These are phyloP conservation scores for Aphidius gifuensis DNA, from an alignment of 1,140 invertebrate genomes.

Conservation along the genomic window DNA sequence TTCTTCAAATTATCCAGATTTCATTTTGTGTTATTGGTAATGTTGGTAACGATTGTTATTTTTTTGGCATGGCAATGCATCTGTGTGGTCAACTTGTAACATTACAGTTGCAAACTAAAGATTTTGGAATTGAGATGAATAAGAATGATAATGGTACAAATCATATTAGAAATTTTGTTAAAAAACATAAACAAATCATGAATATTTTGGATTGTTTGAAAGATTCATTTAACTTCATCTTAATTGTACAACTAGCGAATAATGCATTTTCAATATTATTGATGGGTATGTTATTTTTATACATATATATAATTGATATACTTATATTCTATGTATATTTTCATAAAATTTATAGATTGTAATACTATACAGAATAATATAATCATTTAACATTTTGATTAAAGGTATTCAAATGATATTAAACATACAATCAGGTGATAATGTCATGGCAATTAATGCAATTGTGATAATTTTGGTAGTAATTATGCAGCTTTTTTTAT, in stretches of 20 bases:
- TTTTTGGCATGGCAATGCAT: slow-evolving; percentile 31
- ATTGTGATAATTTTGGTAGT: slow-evolving; percentile 5
- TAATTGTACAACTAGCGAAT: slow-evolving; percentile 3
- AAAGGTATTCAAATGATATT: slow-evolving; percentile 12
- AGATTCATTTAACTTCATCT: slow-evolving; percentile 14
- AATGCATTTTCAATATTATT: slow-evolving; percentile 2
- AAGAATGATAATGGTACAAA: background rate
- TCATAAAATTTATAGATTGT: too few relatives aligned
- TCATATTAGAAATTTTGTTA: background rate
- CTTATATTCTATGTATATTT: too few relatives aligned
- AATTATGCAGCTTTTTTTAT: slow-evolving; percentile 20
- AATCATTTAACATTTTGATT: slow-evolving; percentile 2
- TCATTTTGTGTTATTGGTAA: slow-evolving; percentile 23
- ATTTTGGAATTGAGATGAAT: background rate
- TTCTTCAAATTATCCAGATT: slow-evolving; percentile 22
- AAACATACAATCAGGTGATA: slow-evolving; percentile 5
- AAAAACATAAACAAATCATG: slow-evolving; percentile 15
- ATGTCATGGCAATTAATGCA: background rate
- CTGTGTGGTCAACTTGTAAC: slow-evolving; percentile 28
- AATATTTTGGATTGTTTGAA: slow-evolving; percentile 12
- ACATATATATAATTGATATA: too few relatives aligned
- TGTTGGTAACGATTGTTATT: slow-evolving; percentile 25
- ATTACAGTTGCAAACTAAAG: slow-evolving; percentile 16
- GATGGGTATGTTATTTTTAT: background rate
- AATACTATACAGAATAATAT: background rate